Base-by-base conservation (phyloP, 2,113 vertebrate genomes). In the Lates calcarifer region DNA sequence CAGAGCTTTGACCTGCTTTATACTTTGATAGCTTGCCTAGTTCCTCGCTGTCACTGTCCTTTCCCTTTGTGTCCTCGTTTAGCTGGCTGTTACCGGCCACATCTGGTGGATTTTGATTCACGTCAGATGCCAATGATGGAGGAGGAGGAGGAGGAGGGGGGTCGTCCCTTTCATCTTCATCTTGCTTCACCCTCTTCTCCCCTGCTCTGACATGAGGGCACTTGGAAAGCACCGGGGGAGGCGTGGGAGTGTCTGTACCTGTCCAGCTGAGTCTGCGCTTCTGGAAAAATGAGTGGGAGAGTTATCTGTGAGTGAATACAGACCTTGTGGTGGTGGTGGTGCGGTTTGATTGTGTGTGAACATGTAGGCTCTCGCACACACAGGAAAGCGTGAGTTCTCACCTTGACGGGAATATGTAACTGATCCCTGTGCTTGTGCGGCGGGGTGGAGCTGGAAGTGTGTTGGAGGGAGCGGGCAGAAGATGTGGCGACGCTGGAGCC, bases 181-280 rank as follows among this genome's bases (percentile, higher is more conserved):
- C 55, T 28, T 43, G 74, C 35, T 80, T 76, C 61, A 24, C 37
- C 74, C 62, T 79, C n/a, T 85, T 90, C 26, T 85, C 86, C 51
- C 86, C 76, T 18, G 57, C 12, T n/a, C 33, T 64, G 53, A 70
- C 29, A 8, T 74, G 43, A 45, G 89, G 86, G 70, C 86, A 79
- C 81, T 91, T 94, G 58, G 71, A 66, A 43, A 85, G 77, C 18
- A 76, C 62, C 0, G 90, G 91, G 51, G 93, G 91, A 9, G 88
- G 79, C 3, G 81, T 66, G 33, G 89, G 73, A 13, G 90, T 89
- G 64, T 93, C 92, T 0, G 90, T 82, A 4, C 93, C 92, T 4
- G 94, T 92, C 95, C 95, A 95, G 85, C 94, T 95, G 22, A 95
- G 87, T 69, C 93, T 90, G 68, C 94, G 93, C 82, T 96, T 96